A percentile compares a stretch with the other conserved stretches of the same genome.
phyloP scores from a whole-genome alignment of 2,113 vertebrate species.

The Dolichallabes microphthalmus region DNA sequence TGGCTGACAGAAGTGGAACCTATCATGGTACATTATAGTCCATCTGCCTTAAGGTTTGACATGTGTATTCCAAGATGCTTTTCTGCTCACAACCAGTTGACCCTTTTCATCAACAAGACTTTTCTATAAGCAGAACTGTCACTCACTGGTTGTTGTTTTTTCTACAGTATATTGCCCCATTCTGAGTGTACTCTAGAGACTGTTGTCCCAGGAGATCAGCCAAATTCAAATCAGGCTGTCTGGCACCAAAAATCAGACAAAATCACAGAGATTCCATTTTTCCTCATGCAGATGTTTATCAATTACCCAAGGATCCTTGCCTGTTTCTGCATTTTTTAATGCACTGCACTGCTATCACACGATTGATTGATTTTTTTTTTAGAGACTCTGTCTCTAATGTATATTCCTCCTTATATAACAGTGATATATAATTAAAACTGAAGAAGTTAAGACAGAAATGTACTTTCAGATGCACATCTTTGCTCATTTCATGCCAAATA shows the following conservation, averaged over 20 bases:
- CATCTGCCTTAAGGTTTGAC: too few relatives aligned
- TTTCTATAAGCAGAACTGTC: too few relatives aligned
- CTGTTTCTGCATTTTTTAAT: neutral
- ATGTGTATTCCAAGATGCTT: too few relatives aligned
- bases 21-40: too few relatives aligned
- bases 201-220: neutral
- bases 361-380: neutral
- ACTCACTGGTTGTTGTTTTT: too few relatives aligned
- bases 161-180: too few relatives aligned
- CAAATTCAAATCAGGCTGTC: neutral
- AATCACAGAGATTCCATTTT: neutral
- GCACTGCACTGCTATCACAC: neutral
- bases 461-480: neutral
- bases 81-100: too few relatives aligned
- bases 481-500: neutral
- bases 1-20: too few relatives aligned
- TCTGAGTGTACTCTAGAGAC: neutral
- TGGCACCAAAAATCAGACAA: neutral
- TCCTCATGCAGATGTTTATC: neutral
- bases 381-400: neutral
- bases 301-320: neutral
- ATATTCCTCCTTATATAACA: neutral
- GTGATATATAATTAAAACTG: neutral
- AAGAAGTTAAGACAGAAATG: neutral
- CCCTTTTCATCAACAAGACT: too few relatives aligned